Conservation (phyloP, 2,797 vertebrate genomes). For the Pangasius krempfi region DNA sequence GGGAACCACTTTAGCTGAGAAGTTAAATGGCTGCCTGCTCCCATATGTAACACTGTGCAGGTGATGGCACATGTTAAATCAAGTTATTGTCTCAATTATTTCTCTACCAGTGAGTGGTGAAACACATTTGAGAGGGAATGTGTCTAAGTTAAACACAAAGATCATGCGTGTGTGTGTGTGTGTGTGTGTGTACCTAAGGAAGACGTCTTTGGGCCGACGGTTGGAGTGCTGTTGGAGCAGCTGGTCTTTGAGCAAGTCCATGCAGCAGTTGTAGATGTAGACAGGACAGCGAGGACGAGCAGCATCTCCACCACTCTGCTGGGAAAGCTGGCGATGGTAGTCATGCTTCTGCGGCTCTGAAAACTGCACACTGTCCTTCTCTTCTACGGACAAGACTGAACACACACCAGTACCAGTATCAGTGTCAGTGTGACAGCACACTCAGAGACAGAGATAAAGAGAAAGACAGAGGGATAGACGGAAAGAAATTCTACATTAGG, state of each 20-base stretch:
- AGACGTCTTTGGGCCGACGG: constrained; percentile 82
- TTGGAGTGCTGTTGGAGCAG: constrained; percentile 81
- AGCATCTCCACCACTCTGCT: constrained; percentile 75
- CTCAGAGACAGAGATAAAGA: not conserved
- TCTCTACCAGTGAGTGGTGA: not conserved
- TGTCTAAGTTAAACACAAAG: not conserved
- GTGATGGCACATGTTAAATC: not conserved
- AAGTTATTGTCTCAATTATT: not conserved
- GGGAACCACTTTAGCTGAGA: not conserved
- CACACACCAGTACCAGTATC: not conserved
- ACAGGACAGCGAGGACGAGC: constrained; percentile 85
- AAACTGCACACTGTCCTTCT: constrained; percentile 78
- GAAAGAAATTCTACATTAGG: not conserved
- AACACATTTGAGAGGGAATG: not conserved
- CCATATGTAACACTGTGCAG: not conserved
- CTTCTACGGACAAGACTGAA: constrained; percentile 65
- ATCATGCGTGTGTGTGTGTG: not conserved
- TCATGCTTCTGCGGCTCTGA: constrained; percentile 74
- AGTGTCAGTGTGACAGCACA: not conserved
- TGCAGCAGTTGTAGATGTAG: constrained; percentile 92
- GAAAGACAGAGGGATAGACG: not conserved
- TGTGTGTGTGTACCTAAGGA: constrained; percentile 80
- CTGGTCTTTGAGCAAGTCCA: constrained; percentile 88
- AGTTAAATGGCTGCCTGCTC: not conserved
- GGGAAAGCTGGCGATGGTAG: constrained; percentile 77